A percentile compares a stretch with the other conserved stretches of the same genome.
These are phyloP conservation scores for Heliconius sara DNA, from an alignment of 2,888 invertebrate species.

Conservation along the genomic window DNA sequence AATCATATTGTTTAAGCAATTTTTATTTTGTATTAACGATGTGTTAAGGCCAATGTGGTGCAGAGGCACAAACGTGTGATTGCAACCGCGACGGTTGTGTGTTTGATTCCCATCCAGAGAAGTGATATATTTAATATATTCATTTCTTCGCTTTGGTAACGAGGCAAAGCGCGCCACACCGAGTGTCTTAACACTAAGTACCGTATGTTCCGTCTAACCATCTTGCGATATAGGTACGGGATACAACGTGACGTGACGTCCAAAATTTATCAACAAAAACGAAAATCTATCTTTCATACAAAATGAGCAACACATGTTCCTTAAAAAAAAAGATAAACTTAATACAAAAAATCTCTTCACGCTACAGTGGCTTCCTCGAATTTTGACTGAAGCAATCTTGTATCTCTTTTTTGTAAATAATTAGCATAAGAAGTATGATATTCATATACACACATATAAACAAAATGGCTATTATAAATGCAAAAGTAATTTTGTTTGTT, in stretches of 20 bases:
- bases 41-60: no score
- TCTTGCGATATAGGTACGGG: no score
- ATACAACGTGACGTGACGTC: no score
- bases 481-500: background rate
- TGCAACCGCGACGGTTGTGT: no score
- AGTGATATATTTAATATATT: no score
- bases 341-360: background rate
- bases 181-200: background rate
- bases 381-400: constrained; percentile 10
- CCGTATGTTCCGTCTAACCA: no score
- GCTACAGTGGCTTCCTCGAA: constrained; percentile 17
- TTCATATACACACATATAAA: background rate
- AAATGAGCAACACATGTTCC: background rate
- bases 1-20: no score
- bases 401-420: background rate
- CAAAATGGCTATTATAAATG: background rate
- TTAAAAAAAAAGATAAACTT: background rate
- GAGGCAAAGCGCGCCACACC: background rate
- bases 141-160: no score
- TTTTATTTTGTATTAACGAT: no score
- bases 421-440: background rate
- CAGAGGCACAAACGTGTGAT: no score
- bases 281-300: background rate
- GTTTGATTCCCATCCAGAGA: no score
- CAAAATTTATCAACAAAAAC: background rate